Evolutionary conservation across 2,113 vertebrate genomes (phyloP).

Genomic region (Myrmecobius fasciatus): DNA sequence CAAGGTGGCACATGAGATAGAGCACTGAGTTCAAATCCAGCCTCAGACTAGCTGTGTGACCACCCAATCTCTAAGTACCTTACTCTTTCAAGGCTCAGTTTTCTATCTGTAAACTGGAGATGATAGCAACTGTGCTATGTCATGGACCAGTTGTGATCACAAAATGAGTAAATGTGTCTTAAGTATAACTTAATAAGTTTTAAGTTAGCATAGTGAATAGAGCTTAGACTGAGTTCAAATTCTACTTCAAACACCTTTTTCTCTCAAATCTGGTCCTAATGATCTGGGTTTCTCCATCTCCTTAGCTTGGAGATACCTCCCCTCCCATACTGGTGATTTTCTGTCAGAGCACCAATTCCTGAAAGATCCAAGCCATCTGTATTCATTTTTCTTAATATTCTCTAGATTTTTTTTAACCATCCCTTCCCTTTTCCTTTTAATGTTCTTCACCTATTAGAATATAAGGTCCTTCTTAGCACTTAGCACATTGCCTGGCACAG

Average conservation of each 20-base stretch:
- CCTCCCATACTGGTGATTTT: not conserved
- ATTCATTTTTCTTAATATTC: not conserved
- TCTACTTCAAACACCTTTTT: not conserved
- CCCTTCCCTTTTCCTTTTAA: not conserved
- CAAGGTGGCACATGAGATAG: too few species aligned
- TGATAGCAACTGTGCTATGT: too few species aligned
- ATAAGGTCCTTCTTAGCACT: too few species aligned
- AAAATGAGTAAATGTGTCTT: too few species aligned
- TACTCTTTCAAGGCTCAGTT: too few species aligned
- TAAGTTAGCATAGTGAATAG: too few species aligned
- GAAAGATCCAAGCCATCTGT: not conserved
- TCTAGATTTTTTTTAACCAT: not conserved
- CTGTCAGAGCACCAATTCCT: not conserved
- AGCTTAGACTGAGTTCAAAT: not conserved
- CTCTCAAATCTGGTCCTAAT: not conserved
- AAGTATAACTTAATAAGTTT: too few species aligned
- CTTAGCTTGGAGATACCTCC: not conserved
- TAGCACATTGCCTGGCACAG: too few species aligned
- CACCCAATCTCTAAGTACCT: too few species aligned
- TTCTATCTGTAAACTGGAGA: too few species aligned
- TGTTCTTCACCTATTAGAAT: too few species aligned
- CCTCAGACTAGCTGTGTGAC: not conserved
- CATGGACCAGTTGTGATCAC: too few species aligned
- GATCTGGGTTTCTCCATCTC: not conserved
- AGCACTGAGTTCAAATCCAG: not conserved